Evolutionary conservation across 2,797 vertebrate genomes (phyloP), one percentile per base, ranked within the genome.

Genomic region (Morelia viridis): DNA sequence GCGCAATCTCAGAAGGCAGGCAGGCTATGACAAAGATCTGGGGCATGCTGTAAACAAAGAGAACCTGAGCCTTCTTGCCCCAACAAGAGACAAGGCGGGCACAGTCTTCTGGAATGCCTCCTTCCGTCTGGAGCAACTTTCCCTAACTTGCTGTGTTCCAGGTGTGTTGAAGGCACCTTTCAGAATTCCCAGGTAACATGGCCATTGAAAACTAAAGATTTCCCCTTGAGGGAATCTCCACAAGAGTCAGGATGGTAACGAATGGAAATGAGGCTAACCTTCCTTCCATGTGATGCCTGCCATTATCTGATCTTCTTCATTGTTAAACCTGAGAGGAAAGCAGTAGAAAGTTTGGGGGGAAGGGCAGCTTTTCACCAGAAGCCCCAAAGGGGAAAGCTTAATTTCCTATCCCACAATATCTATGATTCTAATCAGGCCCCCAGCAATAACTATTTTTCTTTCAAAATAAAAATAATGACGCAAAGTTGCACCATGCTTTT

Each of bases 1-100:
- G 83, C 92, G 96, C 96, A 93, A 96, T 95, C 88, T 91, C 91
- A 94, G 85, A 90, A 92, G 87, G 93, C 95, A 92, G 92, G 88
- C n/a, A 24, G 90, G 46, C 86, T 5, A 0, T 89, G 92, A 96
- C 90, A 86, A 93, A 93, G 90, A 9, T 56, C 22, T 95, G 91
- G 94, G 93, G 94, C 95, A 96, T 92, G 93, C 84, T 92, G 88
- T 94, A 95, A 95, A 96, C 96, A 96, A 94, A 94, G 64, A 92
- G 65, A 91, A 64, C 53, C 68, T 57, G 3, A 93, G 86, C 71
- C 31, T 5, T 88, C 91, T 94, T 88, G 85, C 89, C 92, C 83
- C 89, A 95, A 91, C 84, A 92, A 93, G 92, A 89, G 91, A 92
- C 94, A 93, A 94, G 90, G 56, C 76, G 95, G 84, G 89, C 17